These are phyloP conservation scores for Colletes gigas DNA, from an alignment of 1,140 invertebrate genomes.

Conservation along the genomic window DNA sequence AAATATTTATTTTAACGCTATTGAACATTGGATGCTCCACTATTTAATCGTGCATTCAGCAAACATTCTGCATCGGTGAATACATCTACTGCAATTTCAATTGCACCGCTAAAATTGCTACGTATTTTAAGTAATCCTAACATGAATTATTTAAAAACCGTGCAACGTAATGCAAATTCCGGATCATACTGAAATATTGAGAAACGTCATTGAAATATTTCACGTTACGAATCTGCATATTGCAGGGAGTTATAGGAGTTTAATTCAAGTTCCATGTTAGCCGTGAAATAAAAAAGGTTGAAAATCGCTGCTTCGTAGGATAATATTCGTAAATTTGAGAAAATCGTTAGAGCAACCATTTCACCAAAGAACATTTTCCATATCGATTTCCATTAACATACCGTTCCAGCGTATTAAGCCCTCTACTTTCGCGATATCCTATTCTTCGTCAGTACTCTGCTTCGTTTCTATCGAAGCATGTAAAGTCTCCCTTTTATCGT, in stretches of 20 bases:
- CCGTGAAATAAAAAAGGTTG: too few species aligned
- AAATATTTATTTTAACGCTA: neutral
- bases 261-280: too few species aligned
- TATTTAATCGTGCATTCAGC: neutral
- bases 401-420: conserved; percentile 2
- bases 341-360: neutral
- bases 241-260: too few species aligned
- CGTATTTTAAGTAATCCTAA: too few species aligned
- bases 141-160: too few species aligned
- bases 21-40: neutral
- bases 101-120: too few species aligned
- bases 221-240: too few species aligned
- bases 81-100: too few species aligned
- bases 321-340: neutral
- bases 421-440: neutral
- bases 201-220: too few species aligned
- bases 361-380: neutral
- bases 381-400: conserved; percentile 30
- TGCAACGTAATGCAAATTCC: too few species aligned
- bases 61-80: neutral
- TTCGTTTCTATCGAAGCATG: neutral
- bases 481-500: neutral
- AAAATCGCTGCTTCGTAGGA: too few species aligned
- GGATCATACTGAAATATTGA: too few species aligned
- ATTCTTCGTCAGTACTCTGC: neutral